Evolutionary conservation across 2,888 invertebrate species (phyloP).

Genomic region (Melanostoma scalare): DNA sequence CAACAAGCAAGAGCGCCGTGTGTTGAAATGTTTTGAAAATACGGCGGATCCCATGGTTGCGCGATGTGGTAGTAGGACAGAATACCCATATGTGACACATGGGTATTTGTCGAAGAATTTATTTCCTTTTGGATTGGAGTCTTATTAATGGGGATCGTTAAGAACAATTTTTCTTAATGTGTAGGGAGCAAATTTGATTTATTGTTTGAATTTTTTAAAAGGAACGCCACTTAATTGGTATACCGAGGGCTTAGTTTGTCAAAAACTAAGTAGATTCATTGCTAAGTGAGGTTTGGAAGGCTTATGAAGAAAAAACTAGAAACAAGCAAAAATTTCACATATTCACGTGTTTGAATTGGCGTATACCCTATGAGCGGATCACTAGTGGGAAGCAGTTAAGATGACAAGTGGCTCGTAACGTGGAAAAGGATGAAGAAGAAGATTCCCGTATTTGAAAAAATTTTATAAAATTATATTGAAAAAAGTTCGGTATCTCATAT

Average conservation of each 20-base stretch:
- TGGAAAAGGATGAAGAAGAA: too few relatives aligned
- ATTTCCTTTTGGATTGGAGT: constrained; percentile 57
- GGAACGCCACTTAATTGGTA: constrained; percentile 35
- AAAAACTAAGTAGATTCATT: background rate
- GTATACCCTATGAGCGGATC: too few relatives aligned
- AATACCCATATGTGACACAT: constrained; percentile 58
- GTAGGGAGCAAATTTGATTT: constrained; percentile 55
- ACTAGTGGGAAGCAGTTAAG: too few relatives aligned
- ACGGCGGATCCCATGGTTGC: constrained; percentile 30
- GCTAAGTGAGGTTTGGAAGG: background rate
- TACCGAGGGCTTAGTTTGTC: constrained; percentile 34
- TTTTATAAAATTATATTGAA: too few relatives aligned
- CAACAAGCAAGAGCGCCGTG: constrained; percentile 61
- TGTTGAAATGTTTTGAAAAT: constrained; percentile 56
- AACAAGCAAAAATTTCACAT: too few relatives aligned
- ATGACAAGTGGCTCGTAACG: too few relatives aligned
- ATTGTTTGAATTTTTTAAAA: constrained; percentile 12
- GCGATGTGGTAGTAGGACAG: constrained; percentile 29
- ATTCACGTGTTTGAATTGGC: too few relatives aligned
- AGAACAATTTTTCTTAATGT: background rate
- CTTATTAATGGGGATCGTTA: constrained; percentile 64
- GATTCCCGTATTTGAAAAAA: too few relatives aligned
- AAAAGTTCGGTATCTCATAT: too few relatives aligned
- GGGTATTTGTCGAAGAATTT: constrained; percentile 68
- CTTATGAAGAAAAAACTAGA: too few relatives aligned